Percentiles rank a stretch among this genome's conserved stretches.
Conservation (phyloP, 2,113 vertebrate species). For the Lagopus leucura region DNA sequence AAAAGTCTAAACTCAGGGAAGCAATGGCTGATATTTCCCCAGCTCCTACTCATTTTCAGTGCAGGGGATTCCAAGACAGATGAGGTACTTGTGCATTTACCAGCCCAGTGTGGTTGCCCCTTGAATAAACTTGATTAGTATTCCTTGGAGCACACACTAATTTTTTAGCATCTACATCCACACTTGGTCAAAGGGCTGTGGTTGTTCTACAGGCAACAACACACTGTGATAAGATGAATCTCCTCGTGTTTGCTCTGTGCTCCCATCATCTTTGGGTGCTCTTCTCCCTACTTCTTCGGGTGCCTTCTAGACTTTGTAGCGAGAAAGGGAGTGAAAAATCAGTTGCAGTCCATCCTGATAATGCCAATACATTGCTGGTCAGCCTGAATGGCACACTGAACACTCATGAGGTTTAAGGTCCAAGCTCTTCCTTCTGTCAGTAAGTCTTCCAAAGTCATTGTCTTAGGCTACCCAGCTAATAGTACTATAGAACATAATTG, state of each 20-base stretch:
- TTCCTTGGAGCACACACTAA: not conserved
- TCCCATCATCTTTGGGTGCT: not conserved
- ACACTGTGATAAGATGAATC: accelerated
- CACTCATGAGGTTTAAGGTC: not conserved
- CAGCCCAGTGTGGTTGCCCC: not conserved
- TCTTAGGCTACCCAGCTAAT: not conserved
- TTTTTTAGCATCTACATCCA: not conserved
- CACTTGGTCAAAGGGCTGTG: not conserved
- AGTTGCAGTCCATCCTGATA: not conserved
- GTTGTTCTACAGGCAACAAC: not conserved
- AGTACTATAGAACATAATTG: not conserved
- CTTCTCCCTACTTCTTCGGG: not conserved
- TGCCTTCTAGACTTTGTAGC: not conserved
- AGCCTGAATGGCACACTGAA: not conserved
- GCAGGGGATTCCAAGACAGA: not conserved
- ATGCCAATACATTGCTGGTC: not conserved
- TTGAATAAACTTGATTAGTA: not conserved
- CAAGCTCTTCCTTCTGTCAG: not conserved
- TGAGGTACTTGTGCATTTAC: not conserved
- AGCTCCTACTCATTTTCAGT: not conserved
- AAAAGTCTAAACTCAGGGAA: not conserved
- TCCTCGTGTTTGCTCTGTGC: not conserved
- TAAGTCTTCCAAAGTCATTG: not conserved
- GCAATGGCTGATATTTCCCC: not conserved
- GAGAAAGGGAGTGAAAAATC: not conserved